Base-by-base conservation (phyloP, 2,888 invertebrate genomes). In the Mystacides longicornis region DNA sequence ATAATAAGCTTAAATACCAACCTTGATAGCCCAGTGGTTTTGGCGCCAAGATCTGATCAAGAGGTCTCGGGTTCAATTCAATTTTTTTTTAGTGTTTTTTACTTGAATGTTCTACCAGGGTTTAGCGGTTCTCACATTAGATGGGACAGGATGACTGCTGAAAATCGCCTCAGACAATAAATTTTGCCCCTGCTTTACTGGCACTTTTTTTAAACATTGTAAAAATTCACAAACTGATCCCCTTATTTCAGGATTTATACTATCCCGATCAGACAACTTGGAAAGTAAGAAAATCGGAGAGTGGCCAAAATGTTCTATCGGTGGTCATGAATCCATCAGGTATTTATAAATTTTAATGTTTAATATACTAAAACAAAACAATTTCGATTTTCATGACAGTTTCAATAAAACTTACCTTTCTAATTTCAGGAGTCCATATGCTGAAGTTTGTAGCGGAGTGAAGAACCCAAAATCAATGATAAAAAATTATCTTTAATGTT, bases 291-390 rank as follows among this genome's bases (percentile, higher is more conserved):
- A 51, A 22, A 22, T 51, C 16, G 7, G n/a, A 22, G 14, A 16
- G 16, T 11, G 21, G 11, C 33, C 14, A 48, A 48, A 14, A 33
- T 16, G 14, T 51, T 51, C 7, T 37, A 14, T 19, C 22, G 16
- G 42, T 55, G 5, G 42, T 31, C 18, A 21, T 56, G 5, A 56
- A 56, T 33, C 56, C 56, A 7, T 52, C 52, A 43, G 56, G 56
- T 56, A 49, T 51, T 23, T 23, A 27, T 37, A 16, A 37, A 37
- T 37, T 37, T 37, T 7, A 43, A 43, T 45, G 18, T 20, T 42
- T 22, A 52, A 22, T 43, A 20, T 45, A n/a, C 18, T 45, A 18
- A 23, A 20, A 19, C 1, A 14, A 31, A 27, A 3, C 23, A 27
- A 7, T 27, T 5, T 27, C 11, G 27, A 7, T 7, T 27, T 11